Evolutionary conservation across 2,113 vertebrate genomes (phyloP), one percentile per base, ranked within the genome.

Genomic region (Micronycteris hirsuta): DNA sequence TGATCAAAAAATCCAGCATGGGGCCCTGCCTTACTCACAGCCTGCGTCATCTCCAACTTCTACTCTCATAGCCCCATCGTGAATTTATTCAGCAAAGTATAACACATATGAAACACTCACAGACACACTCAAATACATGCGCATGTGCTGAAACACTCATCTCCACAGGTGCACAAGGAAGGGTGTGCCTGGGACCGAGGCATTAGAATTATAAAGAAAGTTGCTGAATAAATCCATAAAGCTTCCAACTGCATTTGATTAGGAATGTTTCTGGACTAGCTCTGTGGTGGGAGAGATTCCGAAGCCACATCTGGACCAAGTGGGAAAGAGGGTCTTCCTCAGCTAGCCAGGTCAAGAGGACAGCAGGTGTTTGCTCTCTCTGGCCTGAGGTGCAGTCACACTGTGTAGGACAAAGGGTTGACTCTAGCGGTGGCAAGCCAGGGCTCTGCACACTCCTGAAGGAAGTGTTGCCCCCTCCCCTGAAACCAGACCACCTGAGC

Each of bases 351-450:
- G 33, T 8, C 15, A 26, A 36, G 80, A 33, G 33, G 28, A 36
- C 45, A 5, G 33, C 45, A 56, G 17, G 16, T 36, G 4, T 7
- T 70, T 10, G 10, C 16, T 2, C 1, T 33, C 58, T 41, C 76
- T 54, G 63, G 22, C 49, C 49, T 36, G 36, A 89, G 14, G 7
- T 28, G 4, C 7, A 16, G 3, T 22, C 38, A 10, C 58, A 38
- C 19, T 22, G 7, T 19, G 28, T 38, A 68, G 68, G 54, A 61
- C 14, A 47, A 6, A 61, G 36, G 5, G 14, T 12, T 63, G 58
- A 41, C 49, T 67, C 52, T 24, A 33, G 28, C 0, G 5, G 5
- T 1, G 0, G 33, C n/a, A 9, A 11, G 19, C 47, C 63, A 17
- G 52, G 28, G 20, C 68, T 81, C 67, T 49, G 52, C 0, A 0